Percentiles rank a stretch among this genome's conserved stretches.
These are phyloP conservation scores for Lordiphosa clarofinis DNA, from an alignment of 1,140 invertebrate genomes.

Conservation along the genomic window DNA sequence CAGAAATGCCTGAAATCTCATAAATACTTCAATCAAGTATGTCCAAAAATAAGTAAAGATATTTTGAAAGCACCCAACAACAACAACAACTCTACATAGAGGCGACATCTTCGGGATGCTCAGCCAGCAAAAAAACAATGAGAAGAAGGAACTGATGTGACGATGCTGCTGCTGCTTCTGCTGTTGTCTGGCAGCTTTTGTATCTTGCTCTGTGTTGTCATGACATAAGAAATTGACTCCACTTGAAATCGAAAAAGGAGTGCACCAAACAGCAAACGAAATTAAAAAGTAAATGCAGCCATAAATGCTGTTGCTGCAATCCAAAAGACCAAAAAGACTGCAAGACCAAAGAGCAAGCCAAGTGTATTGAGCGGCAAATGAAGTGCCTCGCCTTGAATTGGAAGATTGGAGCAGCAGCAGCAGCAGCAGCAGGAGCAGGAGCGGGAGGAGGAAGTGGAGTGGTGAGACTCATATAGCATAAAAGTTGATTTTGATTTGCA, in stretches of 20 bases:
- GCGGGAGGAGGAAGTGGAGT: neutral
- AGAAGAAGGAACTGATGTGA: neutral
- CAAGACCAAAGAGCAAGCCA: neutral
- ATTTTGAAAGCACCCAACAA: constrained; percentile 57
- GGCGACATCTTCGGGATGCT: constrained; percentile 51
- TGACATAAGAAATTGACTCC: constrained; percentile 78
- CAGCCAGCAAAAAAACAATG: constrained; percentile 40
- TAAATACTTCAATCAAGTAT: constrained; percentile 78
- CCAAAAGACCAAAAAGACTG: neutral
- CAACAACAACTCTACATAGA: constrained; percentile 29
- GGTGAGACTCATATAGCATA: constrained; percentile 12
- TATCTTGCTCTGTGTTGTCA: constrained; percentile 59
- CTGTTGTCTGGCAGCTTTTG: constrained; percentile 45
- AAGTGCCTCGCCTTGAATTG: constrained; percentile 47
- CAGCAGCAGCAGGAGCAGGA: constrained; percentile 15
- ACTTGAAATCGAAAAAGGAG: constrained; percentile 76
- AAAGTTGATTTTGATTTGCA: constrained; percentile 42
- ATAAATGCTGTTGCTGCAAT: constrained; percentile 47
- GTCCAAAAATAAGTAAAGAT: constrained; percentile 77
- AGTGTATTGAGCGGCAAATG: constrained; percentile 34
- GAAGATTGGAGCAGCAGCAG: constrained; percentile 26
- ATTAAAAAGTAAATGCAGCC: constrained; percentile 75
- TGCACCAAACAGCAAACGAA: constrained; percentile 63
- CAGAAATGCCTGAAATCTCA: constrained; percentile 75
- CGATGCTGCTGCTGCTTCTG: constrained; percentile 26